Percentiles rank a stretch among this genome's conserved stretches.
Evolutionary conservation across 2,797 vertebrate species (phyloP).

Genomic region (Botia almorhae): DNA sequence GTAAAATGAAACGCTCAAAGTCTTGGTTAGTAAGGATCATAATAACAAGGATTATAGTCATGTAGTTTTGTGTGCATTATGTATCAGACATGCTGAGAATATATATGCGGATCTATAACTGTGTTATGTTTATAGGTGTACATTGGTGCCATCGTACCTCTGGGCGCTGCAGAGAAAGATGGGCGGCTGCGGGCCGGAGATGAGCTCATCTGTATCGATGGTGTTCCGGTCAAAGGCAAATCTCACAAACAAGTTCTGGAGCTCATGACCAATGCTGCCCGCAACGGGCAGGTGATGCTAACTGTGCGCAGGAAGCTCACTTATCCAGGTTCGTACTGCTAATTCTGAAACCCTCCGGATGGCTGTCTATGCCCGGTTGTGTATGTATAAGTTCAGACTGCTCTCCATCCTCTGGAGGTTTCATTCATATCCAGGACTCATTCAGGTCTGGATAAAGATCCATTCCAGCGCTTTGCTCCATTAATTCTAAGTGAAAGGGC

Average conservation of each 20-base stretch:
- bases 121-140: conserved; percentile 82
- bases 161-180: conserved; percentile 94
- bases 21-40: too few relatives aligned
- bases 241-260: conserved; percentile 97
- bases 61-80: not conserved
- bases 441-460: conserved; percentile 2
- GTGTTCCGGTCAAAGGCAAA: conserved; percentile 91
- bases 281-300: conserved; percentile 94
- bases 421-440: not conserved
- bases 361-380: not conserved
- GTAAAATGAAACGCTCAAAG: too few relatives aligned
- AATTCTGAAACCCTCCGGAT: not conserved
- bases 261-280: conserved; percentile 96
- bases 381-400: not conserved
- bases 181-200: conserved; percentile 93
- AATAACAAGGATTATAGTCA: too few relatives aligned
- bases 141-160: conserved; percentile 94
- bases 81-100: too few relatives aligned
- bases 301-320: conserved; percentile 90
- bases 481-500: conserved; percentile 19
- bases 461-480: conserved; percentile 16
- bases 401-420: not conserved
- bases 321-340: conserved; percentile 77
- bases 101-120: not conserved
- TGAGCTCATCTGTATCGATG: conserved; percentile 94